A percentile compares a stretch with the other conserved stretches of the same genome.
Conservation (phyloP, 2,888 invertebrate genomes). For the Beris chalybata region DNA sequence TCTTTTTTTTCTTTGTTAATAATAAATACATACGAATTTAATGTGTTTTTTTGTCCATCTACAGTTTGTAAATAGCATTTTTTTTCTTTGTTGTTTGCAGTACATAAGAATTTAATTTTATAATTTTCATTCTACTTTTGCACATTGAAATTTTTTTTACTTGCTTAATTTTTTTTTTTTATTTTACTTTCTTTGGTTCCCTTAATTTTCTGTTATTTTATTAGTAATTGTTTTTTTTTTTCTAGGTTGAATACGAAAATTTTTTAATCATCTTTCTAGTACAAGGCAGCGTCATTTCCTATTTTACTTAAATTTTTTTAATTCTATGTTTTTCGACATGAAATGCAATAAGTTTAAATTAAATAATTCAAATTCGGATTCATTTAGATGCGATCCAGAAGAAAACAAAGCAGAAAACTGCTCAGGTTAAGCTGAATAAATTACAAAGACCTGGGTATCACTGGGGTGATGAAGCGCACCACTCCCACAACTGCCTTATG, state of each 20-base stretch:
- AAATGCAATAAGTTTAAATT: slow-evolving; percentile 18
- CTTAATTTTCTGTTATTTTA: slow-evolving; percentile 29
- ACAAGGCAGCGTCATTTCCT: slow-evolving; percentile 39
- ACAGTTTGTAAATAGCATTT: neutral
- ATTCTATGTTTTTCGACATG: slow-evolving; percentile 21
- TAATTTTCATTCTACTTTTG: slow-evolving; percentile 3
- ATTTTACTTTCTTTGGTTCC: slow-evolving; percentile 32
- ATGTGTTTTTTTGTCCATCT: neutral
- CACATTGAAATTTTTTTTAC: slow-evolving; percentile 11
- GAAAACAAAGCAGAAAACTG: too few species aligned
- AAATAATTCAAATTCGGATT: neutral
- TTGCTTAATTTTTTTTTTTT: slow-evolving; percentile 3
- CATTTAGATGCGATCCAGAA: too few species aligned
- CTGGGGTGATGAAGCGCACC: too few species aligned
- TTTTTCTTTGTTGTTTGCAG: neutral
- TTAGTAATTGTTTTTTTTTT: slow-evolving; percentile 17
- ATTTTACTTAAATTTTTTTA: slow-evolving; percentile 29
- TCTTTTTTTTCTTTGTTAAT: neutral
- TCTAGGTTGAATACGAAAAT: slow-evolving; percentile 34
- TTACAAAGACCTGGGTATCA: too few species aligned
- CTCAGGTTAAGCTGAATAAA: too few species aligned
- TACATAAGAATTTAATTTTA: slow-evolving; percentile 9
- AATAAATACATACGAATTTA: slow-evolving; percentile 7
- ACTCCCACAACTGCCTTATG: too few species aligned
- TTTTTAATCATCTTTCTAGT: slow-evolving; percentile 35